Conservation (phyloP, 2,797 vertebrate species). For the Trematomus bernacchii region DNA sequence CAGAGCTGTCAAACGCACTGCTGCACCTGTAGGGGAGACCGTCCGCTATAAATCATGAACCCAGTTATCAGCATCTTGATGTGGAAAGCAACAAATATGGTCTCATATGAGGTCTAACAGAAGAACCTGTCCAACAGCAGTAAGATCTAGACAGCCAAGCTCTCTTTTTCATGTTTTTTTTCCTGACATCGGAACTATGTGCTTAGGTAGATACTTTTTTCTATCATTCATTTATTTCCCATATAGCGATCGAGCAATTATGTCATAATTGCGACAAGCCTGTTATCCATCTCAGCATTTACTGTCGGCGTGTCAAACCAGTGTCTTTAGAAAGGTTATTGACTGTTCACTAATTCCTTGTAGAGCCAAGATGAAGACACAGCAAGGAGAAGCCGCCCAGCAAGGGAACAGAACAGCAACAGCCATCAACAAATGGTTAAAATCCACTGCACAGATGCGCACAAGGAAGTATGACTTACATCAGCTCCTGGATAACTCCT, state of each 20-base stretch:
- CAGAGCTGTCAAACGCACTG: background rate
- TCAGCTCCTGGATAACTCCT: conserved; percentile 53
- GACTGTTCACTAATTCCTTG: conserved; percentile 9
- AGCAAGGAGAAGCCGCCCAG: background rate
- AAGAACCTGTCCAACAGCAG: background rate
- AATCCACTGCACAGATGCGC: conserved; percentile 20
- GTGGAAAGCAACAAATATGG: background rate
- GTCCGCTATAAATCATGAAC: background rate
- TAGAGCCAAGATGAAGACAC: conserved; percentile 2
- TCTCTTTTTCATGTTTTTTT: background rate
- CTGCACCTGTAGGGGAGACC: background rate
- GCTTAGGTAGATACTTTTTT: too few relatives aligned
- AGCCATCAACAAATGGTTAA: background rate
- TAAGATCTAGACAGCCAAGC: background rate
- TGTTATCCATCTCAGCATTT: background rate
- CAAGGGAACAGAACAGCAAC: background rate
- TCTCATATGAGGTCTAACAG: background rate
- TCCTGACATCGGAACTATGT: background rate
- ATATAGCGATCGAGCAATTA: background rate
- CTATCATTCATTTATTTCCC: too few relatives aligned
- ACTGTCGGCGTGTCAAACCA: conserved; percentile 7
- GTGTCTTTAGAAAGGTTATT: conserved; percentile 6
- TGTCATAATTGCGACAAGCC: background rate
- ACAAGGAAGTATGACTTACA: conserved; percentile 21
- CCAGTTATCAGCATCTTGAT: background rate